A percentile compares a stretch with the other conserved stretches of the same genome.
These are phyloP conservation scores for Volucella inflata DNA, from an alignment of 2,888 invertebrate species.

Conservation along the genomic window DNA sequence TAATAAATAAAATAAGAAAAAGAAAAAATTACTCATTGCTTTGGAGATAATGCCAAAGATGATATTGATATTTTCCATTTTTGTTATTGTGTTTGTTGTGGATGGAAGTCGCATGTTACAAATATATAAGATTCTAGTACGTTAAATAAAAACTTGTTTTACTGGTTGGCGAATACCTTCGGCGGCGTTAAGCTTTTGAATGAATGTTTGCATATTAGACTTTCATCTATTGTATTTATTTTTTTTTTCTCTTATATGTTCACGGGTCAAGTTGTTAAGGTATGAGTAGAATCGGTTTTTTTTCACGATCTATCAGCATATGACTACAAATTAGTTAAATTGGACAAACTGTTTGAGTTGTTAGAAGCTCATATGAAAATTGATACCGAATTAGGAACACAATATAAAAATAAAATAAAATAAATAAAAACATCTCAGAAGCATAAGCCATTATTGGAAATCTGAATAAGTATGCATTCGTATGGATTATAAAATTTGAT, in stretches of 20 bases:
- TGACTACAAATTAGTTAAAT: slow-evolving; percentile 29
- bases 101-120: not conserved
- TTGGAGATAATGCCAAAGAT: slow-evolving; percentile 1
- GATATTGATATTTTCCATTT: not conserved
- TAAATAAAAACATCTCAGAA: not conserved
- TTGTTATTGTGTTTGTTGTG: not conserved
- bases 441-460: no score
- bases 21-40: not conserved
- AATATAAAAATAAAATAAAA: not conserved
- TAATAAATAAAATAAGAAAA: not conserved
- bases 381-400: slow-evolving; percentile 2
- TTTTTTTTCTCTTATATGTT: not conserved
- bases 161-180: not conserved
- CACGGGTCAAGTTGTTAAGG: slow-evolving; percentile 9
- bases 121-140: not conserved
- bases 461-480: no score
- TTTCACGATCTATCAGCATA: not conserved
- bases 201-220: slow-evolving; percentile 5
- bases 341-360: slow-evolving; percentile 42
- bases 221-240: not conserved
- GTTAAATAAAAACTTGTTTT: slow-evolving; percentile 31
- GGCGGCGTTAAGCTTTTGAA: not conserved
- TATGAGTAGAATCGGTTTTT: not conserved
- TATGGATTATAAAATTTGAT: no score
- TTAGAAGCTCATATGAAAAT: slow-evolving; percentile 2